Conservation (phyloP, 2,888 invertebrate species). For the Dioctria linearis region DNA sequence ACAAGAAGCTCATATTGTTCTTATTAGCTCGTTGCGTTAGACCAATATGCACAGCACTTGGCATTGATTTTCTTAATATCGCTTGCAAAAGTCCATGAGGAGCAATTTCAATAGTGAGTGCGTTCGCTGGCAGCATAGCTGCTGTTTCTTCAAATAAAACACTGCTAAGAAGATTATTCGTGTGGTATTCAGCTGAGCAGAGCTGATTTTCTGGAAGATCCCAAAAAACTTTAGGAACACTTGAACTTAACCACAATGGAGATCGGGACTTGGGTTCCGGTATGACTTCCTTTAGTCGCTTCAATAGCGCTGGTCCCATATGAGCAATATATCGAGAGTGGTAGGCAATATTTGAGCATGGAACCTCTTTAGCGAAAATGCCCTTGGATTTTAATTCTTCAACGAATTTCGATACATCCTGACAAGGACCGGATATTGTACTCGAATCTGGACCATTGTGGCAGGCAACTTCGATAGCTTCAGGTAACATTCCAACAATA, state of each 20-base stretch:
- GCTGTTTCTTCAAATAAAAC: slow-evolving; percentile 77
- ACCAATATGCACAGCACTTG: slow-evolving; percentile 74
- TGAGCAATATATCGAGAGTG: slow-evolving; percentile 87
- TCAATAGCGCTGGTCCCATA: slow-evolving; percentile 77
- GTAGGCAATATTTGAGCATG: slow-evolving; percentile 90
- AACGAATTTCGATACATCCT: slow-evolving; percentile 78
- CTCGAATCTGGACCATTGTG: slow-evolving; percentile 89
- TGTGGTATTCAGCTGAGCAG: slow-evolving; percentile 88
- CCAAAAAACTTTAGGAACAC: slow-evolving; percentile 83
- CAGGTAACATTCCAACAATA: slow-evolving; percentile 77
- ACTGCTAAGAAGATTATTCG: slow-evolving; percentile 82
- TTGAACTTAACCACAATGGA: slow-evolving; percentile 88
- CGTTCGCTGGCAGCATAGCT: slow-evolving; percentile 75
- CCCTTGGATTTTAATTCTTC: slow-evolving; percentile 78
- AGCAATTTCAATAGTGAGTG: slow-evolving; percentile 79
- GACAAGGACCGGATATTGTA: slow-evolving; percentile 91
- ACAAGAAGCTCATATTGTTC: slow-evolving; percentile 70
- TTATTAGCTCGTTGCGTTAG: slow-evolving; percentile 75
- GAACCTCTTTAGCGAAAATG: slow-evolving; percentile 86
- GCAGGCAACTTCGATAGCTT: slow-evolving; percentile 87
- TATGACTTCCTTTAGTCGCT: slow-evolving; percentile 78
- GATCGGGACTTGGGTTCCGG: slow-evolving; percentile 79
- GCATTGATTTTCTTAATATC: slow-evolving; percentile 76
- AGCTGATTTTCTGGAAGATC: slow-evolving; percentile 75
- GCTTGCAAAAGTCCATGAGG: slow-evolving; percentile 80